Evolutionary conservation across 2,797 vertebrate species (phyloP), one percentile per base, ranked within the genome.

Genomic region (Protonibea diacanthus): DNA sequence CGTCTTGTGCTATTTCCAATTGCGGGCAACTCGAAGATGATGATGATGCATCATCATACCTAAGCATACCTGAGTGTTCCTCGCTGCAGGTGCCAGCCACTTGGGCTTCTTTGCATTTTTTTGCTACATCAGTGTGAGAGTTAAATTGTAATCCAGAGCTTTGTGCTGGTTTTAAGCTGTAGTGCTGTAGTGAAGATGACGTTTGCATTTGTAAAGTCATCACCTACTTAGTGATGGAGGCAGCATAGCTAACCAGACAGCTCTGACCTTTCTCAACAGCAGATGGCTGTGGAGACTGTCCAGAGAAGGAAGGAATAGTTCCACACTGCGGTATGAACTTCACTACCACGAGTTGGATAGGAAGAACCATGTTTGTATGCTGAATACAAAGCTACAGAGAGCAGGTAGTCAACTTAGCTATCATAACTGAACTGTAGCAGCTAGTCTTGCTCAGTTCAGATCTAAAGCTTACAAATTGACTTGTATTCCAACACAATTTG

Each of bases 1-100:
- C 52, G 18, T 74, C n/a, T 49, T 27, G 29, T 67, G n/a, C 78
- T 40, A 15, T 69, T 76, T 75, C 15, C 27, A 61, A 44, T 66
- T 7, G 49, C 49, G 2, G 13, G 27, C 17, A 29, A 63, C 33
- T 45, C 7, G 0, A 14, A 33, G 7, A 8, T 38, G 33, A 38
- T 49, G 47, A 55, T 71, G 70, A 76, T 7, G 9, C 45, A 40
- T 56, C 59, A 9, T 38, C 33, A 9, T 38, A 38, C 33, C 33
- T 38, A 8, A 38, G 33, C 33, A 42, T 23, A 48, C 49, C 45
- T 20, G 51, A 71, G 33, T 47, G 57, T 55, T 66, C 53, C 20
- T 61, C 9, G 11, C 27, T 58, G 23, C 52, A 40, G 9, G 6
- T 71, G 29, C 45, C 56, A 51, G 45, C 45, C 11, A 42, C 29